A percentile compares a stretch with the other conserved stretches of the same genome.
These are phyloP conservation scores for Lucilia cuprina DNA, from an alignment of 1,140 invertebrate species.

Conservation along the genomic window DNA sequence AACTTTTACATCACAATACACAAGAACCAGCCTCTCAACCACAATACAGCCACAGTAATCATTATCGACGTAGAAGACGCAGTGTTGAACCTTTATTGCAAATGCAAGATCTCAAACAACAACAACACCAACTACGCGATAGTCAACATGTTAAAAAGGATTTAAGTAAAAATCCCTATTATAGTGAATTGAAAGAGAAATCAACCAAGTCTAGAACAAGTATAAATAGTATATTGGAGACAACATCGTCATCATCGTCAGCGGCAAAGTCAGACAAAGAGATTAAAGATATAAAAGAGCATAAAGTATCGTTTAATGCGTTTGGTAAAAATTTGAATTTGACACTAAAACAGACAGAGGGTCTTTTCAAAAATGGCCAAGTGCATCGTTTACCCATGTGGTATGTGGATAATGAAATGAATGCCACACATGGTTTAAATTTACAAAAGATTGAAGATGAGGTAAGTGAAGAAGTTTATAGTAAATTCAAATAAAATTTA, in stretches of 20 bases:
- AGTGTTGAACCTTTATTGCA: slow-evolving; percentile 45
- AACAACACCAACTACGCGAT: background rate
- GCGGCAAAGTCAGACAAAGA: slow-evolving; percentile 43
- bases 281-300: slow-evolving; percentile 63
- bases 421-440: slow-evolving; percentile 76
- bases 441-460: slow-evolving; percentile 72
- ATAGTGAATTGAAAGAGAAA: slow-evolving; percentile 53
- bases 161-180: slow-evolving; percentile 61
- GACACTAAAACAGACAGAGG: slow-evolving; percentile 74
- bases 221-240: slow-evolving; percentile 43
- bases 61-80: slow-evolving; percentile 57
- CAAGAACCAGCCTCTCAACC: slow-evolving; percentile 56
- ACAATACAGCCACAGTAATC: slow-evolving; percentile 25
- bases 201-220: slow-evolving; percentile 35
- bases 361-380: slow-evolving; percentile 72
- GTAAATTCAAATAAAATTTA: background rate
- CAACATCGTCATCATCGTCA: no score
- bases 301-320: slow-evolving; percentile 76
- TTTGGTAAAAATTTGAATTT: slow-evolving; percentile 78
- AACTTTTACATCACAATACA: slow-evolving; percentile 65
- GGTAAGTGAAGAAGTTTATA: slow-evolving; percentile 48
- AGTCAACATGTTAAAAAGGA: slow-evolving; percentile 62
- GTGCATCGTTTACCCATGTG: slow-evolving; percentile 76
- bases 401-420: slow-evolving; percentile 72
- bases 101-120: slow-evolving; percentile 35